Conservation (phyloP, 2,888 invertebrate species). For the Germaria angustata region DNA sequence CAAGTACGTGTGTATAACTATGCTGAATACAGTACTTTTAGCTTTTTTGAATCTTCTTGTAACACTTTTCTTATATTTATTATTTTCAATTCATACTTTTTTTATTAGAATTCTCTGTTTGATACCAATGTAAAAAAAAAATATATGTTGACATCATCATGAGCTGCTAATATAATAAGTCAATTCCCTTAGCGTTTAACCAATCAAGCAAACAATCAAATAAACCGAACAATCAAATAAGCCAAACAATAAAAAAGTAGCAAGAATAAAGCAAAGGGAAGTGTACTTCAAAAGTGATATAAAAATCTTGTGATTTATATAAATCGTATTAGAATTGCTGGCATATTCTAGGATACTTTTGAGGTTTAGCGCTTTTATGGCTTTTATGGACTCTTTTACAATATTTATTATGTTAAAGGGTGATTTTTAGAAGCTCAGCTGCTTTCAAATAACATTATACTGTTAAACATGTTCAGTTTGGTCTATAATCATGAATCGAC, state of each 20-base stretch:
- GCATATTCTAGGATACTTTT: no score
- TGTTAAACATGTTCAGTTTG: no score
- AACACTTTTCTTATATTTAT: background rate
- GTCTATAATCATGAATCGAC: no score
- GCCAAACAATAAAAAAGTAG: slow-evolving; percentile 10
- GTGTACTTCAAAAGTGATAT: background rate
- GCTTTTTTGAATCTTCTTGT: background rate
- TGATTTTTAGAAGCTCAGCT: no score
- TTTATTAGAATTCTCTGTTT: background rate
- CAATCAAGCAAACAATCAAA: slow-evolving; percentile 43
- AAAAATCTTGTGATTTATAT: background rate
- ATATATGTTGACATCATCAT: slow-evolving; percentile 41
- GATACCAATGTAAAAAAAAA: background rate
- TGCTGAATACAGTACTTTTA: background rate
- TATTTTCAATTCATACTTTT: background rate
- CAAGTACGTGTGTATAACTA: background rate
- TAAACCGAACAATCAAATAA: slow-evolving; percentile 39
- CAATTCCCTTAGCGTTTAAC: slow-evolving; percentile 52
- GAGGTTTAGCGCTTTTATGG: no score
- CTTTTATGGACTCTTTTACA: no score
- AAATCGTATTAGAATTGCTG: no score
- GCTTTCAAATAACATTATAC: no score
- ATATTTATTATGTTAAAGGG: no score
- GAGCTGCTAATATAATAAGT: slow-evolving; percentile 52
- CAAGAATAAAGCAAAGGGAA: background rate